These are phyloP conservation scores for Prunella himalayana DNA, from an alignment of 2,113 vertebrate genomes.

Conservation along the genomic window DNA sequence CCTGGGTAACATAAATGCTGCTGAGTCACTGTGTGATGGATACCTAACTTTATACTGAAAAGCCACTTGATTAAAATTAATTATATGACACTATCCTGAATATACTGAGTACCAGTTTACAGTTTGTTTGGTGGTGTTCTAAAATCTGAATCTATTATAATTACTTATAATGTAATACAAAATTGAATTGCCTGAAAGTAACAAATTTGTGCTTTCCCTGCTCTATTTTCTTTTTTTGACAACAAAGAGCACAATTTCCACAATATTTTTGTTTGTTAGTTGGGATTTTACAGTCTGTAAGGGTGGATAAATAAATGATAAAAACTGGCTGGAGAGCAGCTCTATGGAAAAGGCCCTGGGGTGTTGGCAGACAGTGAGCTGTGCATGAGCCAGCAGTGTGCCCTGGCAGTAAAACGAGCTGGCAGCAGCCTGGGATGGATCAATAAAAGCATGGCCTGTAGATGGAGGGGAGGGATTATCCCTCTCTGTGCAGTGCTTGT, in stretches of 20 bases:
- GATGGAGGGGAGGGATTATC: not conserved
- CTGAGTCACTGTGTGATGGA: rapidly evolving
- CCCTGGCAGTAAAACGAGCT: not conserved
- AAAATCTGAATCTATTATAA: not conserved
- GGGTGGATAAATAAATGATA: not conserved
- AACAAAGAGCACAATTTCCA: not conserved
- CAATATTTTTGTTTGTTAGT: not conserved
- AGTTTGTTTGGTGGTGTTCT: not conserved
- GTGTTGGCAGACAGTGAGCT: not conserved
- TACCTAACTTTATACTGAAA: not conserved
- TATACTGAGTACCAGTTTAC: not conserved
- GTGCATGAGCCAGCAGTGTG: not conserved
- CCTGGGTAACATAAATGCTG: not conserved
- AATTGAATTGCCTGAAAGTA: not conserved
- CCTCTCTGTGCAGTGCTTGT: not conserved
- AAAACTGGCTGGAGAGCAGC: not conserved
- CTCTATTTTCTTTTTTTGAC: not conserved
- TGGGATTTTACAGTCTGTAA: not conserved
- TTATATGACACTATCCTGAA: not conserved
- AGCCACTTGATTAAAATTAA: not conserved
- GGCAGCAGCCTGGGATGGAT: not conserved
- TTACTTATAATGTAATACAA: not conserved
- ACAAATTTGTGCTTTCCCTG: not conserved
- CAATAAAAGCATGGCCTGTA: not conserved
- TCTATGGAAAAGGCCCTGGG: slow-evolving; percentile 3